Base-by-base conservation (phyloP, 2,888 invertebrate species). In the Maniola hyperantus region DNA sequence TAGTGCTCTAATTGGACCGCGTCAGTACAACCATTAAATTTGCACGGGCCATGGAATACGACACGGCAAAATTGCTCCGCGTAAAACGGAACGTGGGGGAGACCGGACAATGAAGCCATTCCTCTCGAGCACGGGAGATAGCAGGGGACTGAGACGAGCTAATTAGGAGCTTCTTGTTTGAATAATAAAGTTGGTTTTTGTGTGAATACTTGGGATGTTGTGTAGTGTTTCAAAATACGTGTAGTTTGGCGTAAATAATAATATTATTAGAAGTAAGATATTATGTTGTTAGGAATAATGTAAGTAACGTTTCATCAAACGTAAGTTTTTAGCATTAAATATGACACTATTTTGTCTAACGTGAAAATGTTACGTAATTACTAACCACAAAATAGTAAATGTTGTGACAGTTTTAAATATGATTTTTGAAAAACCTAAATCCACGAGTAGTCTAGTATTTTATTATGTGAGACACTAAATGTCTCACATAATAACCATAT, bases 181-280 rank as follows among this genome's bases (percentile, higher is more conserved):
- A 4, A 33, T 7, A 15, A 62, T 71, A 72, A 39, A 36, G 63
- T 42, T 42, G 18, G 15, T 60, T 51, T 57, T 64, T 48, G n/a
- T 46, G 13, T 26, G n/a, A n/a, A 33, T 20, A 60, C n/a, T 18
- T 26, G 13, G 15, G 20, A 44, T 53, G 13, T 18, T n/a, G 39
- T 73, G 70, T 72, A 76, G 79, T 79, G 75, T 82, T 69, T 62
- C 54, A 69, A 65, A 74, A 75, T 76, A 79, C 79, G 81, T 84
- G 83, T 83, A 84, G 85, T 84, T 84, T 82, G 80, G 72, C 79
- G 81, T 81, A 79, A 84, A 79, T 85, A 85, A 85, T 81, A 79
- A 77, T 26, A 78, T 34, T 10, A 39, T 39, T 69, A 73, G 33
- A 58, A 57, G 59, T 63, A 15, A 44, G 62, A 58, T 39, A 2